A percentile compares a stretch with the other conserved stretches of the same genome.
These are phyloP conservation scores for Clarias laeviceps DNA, from an alignment of 2,797 vertebrate species.

Conservation along the genomic window DNA sequence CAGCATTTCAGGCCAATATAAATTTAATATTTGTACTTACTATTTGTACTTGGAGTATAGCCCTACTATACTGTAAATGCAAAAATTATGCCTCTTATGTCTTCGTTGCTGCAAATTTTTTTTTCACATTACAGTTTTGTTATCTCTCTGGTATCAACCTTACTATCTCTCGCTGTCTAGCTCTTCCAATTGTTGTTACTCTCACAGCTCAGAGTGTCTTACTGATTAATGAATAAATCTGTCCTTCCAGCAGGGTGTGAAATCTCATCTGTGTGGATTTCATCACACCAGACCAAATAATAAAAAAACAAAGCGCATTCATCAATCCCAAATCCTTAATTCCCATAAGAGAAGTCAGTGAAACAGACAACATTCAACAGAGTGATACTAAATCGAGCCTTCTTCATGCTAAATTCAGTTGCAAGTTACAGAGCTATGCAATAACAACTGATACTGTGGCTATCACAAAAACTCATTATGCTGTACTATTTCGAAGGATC, in stretches of 20 bases:
- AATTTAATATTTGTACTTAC: not conserved
- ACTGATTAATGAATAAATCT: conserved; percentile 35
- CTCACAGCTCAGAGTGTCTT: not conserved
- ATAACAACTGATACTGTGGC: not conserved
- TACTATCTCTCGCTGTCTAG: not conserved
- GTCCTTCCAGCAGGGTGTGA: conserved; percentile 43
- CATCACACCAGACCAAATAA: conserved; percentile 32
- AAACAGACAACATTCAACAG: conserved; percentile 49
- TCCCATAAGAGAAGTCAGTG: conserved; percentile 62
- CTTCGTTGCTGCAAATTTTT: not conserved
- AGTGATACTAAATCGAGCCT: conserved; percentile 48
- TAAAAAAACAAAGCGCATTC: conserved; percentile 51
- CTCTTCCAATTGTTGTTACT: not conserved
- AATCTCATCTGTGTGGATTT: conserved; percentile 39
- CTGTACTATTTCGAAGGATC: not conserved
- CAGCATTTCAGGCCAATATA: not conserved
- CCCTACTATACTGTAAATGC: not conserved
- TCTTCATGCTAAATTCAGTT: conserved; percentile 50
- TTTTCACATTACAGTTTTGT: not conserved
- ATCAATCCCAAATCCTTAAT: conserved; percentile 63
- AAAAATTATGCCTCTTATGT: not conserved
- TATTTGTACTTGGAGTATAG: not conserved
- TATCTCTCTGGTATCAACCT: not conserved
- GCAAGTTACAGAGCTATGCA: conserved; percentile 11
- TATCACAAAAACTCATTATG: not conserved